Conservation (phyloP, 2,113 vertebrate species). For the Chaetops frenatus region DNA sequence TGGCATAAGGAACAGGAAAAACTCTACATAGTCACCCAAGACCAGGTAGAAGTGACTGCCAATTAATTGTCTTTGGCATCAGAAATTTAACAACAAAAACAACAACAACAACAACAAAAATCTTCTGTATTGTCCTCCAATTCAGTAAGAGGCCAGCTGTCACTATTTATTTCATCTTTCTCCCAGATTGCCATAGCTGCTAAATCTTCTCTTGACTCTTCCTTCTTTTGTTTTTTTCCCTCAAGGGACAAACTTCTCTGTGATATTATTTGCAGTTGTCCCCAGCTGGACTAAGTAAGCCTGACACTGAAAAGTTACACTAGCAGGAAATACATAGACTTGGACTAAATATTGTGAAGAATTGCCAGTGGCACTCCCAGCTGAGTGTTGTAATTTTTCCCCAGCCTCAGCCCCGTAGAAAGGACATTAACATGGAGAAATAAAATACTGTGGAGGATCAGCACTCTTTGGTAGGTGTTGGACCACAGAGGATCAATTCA, state of each 20-base stretch:
- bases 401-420: not conserved
- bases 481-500: not conserved
- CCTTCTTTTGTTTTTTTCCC: not conserved
- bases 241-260: not conserved
- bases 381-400: not conserved
- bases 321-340: not conserved
- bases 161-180: not conserved
- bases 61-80: not conserved
- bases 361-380: not conserved
- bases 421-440: not conserved
- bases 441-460: not conserved
- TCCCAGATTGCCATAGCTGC: not conserved
- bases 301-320: not conserved
- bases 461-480: accelerated
- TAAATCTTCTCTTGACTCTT: not conserved
- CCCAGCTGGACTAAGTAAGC: not conserved
- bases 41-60: not conserved
- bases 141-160: not conserved
- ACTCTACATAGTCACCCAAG: not conserved
- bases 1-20: not conserved
- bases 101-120: not conserved
- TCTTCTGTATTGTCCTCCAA: not conserved
- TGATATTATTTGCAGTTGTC: not conserved
- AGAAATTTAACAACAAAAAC: not conserved
- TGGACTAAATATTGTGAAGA: not conserved